These are phyloP conservation scores for Limanda limanda DNA, from an alignment of 2,113 vertebrate genomes.

Conservation along the genomic window DNA sequence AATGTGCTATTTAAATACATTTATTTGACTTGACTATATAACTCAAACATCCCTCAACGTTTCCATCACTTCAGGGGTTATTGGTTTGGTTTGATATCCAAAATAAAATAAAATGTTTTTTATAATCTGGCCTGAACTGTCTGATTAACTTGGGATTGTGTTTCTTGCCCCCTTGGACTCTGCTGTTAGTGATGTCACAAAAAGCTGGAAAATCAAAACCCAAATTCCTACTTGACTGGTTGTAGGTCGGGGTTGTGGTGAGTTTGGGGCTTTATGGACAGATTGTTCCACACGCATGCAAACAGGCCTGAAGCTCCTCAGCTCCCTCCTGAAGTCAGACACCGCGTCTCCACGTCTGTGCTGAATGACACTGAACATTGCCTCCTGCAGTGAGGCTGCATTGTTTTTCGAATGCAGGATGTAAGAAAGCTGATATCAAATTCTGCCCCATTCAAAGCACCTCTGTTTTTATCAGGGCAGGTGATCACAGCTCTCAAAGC, in stretches of 20 bases:
- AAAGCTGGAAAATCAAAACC: no score
- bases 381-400: conserved; percentile 56
- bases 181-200: no score
- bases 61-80: no score
- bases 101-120: no score
- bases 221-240: background rate
- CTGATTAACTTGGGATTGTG: background rate
- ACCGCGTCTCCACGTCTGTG: conserved; percentile 55
- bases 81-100: no score
- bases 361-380: conserved; percentile 47
- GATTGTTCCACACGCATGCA: conserved; percentile 68
- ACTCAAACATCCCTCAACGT: no score
- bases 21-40: no score
- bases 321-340: conserved; percentile 62
- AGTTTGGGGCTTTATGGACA: conserved; percentile 51
- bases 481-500: conserved; percentile 48
- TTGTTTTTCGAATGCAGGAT: conserved; percentile 57
- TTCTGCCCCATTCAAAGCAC: conserved; percentile 47
- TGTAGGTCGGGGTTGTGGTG: conserved; percentile 8
- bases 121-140: no score
- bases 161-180: no score
- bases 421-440: conserved; percentile 57
- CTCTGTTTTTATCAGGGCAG: conserved; percentile 47
- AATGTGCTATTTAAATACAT: no score
- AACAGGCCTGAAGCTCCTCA: conserved; percentile 51